These are phyloP conservation scores for Crocuta crocuta DNA, from an alignment of 2,113 vertebrate genomes.

Conservation along the genomic window DNA sequence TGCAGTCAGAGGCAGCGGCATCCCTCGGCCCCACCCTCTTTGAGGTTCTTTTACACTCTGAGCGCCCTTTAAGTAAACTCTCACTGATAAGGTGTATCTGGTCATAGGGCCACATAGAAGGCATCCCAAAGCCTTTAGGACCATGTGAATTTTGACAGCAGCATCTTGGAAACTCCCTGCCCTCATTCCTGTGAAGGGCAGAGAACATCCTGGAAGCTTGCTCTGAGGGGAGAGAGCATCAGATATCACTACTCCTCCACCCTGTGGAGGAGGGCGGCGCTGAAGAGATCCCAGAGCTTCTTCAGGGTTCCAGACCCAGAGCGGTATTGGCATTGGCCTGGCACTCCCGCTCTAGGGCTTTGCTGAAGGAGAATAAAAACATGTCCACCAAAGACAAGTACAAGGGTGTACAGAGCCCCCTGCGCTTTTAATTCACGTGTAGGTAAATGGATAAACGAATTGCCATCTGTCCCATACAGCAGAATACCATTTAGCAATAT, in stretches of 20 bases:
- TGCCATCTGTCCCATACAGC: not conserved
- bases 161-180: not conserved
- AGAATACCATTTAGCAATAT: not conserved
- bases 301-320: not conserved
- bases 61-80: not conserved
- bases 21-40: not conserved
- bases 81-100: not conserved
- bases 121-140: not conserved
- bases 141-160: not conserved
- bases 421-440: not conserved
- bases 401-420: not conserved
- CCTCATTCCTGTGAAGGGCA: not conserved
- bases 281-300: not conserved
- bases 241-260: not conserved
- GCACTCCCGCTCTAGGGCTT: not conserved
- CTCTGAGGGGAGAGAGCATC: not conserved
- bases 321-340: not conserved
- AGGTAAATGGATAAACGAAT: not conserved
- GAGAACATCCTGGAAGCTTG: not conserved
- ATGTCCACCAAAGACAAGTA: not conserved
- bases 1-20: rapidly evolving
- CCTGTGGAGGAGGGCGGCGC: not conserved
- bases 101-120: not conserved
- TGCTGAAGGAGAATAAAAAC: not conserved
- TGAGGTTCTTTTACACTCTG: not conserved